Conservation (phyloP, 2,888 invertebrate genomes). For the Lithophane socia region DNA sequence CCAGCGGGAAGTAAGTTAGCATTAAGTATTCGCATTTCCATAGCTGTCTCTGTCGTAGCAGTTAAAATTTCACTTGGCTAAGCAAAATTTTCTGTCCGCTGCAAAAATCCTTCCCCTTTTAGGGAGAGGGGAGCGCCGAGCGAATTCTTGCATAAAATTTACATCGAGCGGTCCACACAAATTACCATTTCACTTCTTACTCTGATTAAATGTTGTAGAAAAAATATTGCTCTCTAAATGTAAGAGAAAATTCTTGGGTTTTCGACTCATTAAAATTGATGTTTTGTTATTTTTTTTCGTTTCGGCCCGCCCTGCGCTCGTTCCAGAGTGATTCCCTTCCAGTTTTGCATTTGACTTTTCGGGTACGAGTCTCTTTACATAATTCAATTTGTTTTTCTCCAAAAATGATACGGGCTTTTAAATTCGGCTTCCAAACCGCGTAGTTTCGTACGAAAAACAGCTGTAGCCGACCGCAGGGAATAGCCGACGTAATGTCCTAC, state of each 20-base stretch:
- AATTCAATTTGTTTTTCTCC: conserved; percentile 71
- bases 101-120: conserved; percentile 89
- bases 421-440: conserved; percentile 54
- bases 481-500: conserved; percentile 65
- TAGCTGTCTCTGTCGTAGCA: conserved; percentile 89
- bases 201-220: conserved; percentile 91
- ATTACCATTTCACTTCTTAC: conserved; percentile 90
- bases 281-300: conserved; percentile 82
- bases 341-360: conserved; percentile 75
- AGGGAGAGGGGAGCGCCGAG: conserved; percentile 85
- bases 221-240: conserved; percentile 90
- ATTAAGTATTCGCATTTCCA: conserved; percentile 89
- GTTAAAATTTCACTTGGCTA: conserved; percentile 91
- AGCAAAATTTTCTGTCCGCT: conserved; percentile 90
- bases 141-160: conserved; percentile 90
- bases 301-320: conserved; percentile 65
- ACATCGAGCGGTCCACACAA: conserved; percentile 91
- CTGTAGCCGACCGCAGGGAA: conserved; percentile 61
- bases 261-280: conserved; percentile 89
- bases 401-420: conserved; percentile 64
- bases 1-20: conserved; percentile 89
- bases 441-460: conserved; percentile 59
- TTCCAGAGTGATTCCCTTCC: conserved; percentile 73
- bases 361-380: conserved; percentile 68
- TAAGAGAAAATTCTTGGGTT: conserved; percentile 88